These are phyloP conservation scores for Meteorus sp. DNA, from an alignment of 1,140 invertebrate genomes.

Conservation along the genomic window DNA sequence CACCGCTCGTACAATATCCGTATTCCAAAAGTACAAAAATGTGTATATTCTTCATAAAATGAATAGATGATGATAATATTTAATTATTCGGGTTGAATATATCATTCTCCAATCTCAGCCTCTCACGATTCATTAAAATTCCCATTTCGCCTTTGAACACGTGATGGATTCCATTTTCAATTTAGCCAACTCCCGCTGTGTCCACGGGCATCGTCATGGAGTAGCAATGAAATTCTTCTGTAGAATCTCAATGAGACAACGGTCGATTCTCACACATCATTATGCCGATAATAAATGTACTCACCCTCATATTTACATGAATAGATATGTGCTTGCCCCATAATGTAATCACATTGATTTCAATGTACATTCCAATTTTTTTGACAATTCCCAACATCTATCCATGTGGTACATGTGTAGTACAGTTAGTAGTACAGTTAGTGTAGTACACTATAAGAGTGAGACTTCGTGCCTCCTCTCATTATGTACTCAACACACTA, in stretches of 20 bases:
- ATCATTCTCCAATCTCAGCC: slow-evolving; percentile 45
- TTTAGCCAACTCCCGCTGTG: slow-evolving; percentile 54
- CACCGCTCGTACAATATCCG: no score
- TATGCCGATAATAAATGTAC: background rate
- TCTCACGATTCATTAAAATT: slow-evolving; percentile 60
- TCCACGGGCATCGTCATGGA: slow-evolving; percentile 18
- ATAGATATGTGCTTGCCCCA: slow-evolving; percentile 1
- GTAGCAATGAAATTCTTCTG: slow-evolving; percentile 33
- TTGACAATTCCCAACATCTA: no score
- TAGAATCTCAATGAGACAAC: slow-evolving; percentile 56
- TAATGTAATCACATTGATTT: no score
- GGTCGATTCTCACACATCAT: slow-evolving; percentile 18
- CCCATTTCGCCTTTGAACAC: slow-evolving; percentile 51
- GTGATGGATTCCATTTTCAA: slow-evolving; percentile 60
- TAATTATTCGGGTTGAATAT: background rate
- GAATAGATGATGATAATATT: background rate
- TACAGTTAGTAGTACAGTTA: no score
- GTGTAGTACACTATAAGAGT: no score
- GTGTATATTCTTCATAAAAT: background rate
- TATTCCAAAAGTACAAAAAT: no score
- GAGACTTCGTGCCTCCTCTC: no score
- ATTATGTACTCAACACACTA: no score
- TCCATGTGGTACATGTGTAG: no score
- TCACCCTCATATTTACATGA: background rate
- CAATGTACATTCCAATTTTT: no score